A percentile compares a stretch with the other conserved stretches of the same genome.
phyloP scores from a whole-genome alignment of 1,140 invertebrate species.

The Penaeus vannamei region DNA sequence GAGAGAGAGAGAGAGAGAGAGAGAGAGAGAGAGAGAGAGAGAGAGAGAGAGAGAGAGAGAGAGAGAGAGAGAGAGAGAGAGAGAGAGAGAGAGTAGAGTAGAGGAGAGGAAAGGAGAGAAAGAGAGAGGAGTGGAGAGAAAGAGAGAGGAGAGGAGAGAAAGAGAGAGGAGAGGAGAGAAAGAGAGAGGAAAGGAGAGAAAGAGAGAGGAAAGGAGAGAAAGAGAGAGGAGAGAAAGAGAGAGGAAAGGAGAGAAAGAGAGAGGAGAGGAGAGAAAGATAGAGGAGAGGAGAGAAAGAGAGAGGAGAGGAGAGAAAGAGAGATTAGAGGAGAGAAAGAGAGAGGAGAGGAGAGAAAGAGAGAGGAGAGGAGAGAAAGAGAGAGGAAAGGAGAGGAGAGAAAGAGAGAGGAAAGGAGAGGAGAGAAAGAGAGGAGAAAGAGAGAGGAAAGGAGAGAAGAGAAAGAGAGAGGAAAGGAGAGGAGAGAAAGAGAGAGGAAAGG shows the following conservation, averaged over 20 bases:
- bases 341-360: constrained; percentile 3
- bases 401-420: not conserved
- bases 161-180: not conserved
- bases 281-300: not conserved
- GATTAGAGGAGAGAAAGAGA: not conserved
- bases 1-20: not conserved
- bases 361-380: not conserved
- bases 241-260: not conserved
- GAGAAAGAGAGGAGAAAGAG: not conserved
- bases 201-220: not conserved
- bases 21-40: not conserved
- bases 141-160: not conserved
- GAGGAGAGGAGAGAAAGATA: not conserved
- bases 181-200: not conserved
- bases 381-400: not conserved
- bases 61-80: not conserved
- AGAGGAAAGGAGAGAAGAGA: not conserved
- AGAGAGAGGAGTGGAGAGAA: not conserved
- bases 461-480: not conserved
- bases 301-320: not conserved
- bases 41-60: no score
- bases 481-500: constrained; percentile 33
- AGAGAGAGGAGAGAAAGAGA: constrained; percentile 29
- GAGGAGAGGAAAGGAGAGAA: not conserved
- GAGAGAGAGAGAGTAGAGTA: not conserved